A percentile compares a stretch with the other conserved stretches of the same genome.
Conservation (phyloP, 2,797 vertebrate genomes). For the Muscicapa striata region DNA sequence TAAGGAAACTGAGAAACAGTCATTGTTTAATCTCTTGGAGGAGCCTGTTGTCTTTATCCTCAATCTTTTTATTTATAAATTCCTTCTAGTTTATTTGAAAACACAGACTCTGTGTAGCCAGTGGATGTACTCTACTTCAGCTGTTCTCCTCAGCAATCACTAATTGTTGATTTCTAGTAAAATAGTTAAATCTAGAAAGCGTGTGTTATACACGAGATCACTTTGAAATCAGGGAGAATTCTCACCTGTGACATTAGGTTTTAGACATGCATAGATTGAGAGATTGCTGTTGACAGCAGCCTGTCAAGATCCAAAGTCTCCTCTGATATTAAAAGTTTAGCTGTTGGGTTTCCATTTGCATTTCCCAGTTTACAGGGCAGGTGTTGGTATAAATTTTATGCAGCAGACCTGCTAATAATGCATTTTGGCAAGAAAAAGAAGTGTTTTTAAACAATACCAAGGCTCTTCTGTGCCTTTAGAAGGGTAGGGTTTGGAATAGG, state of each 20-base stretch:
- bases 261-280: neutral
- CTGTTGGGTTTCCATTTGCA: neutral
- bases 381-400: neutral
- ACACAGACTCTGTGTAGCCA: neutral
- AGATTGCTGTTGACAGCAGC: neutral
- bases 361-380: neutral
- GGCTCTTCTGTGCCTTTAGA: neutral
- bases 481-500: neutral
- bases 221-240: neutral
- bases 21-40: constrained; percentile 20
- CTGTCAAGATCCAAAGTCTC: neutral
- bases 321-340: neutral
- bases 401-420: neutral
- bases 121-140: neutral
- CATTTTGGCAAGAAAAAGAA: neutral
- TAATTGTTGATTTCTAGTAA: neutral
- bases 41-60: constrained; percentile 19
- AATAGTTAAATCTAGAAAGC: neutral
- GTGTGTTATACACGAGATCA: neutral
- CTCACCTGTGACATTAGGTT: neutral
- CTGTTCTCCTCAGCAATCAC: neutral
- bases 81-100: constrained; percentile 46
- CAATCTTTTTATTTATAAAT: constrained; percentile 46
- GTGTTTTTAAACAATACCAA: neutral
- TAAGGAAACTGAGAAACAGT: constrained; percentile 1